Evolutionary conservation across 2,113 vertebrate genomes (phyloP).

Genomic region (Mustela nigripes): DNA sequence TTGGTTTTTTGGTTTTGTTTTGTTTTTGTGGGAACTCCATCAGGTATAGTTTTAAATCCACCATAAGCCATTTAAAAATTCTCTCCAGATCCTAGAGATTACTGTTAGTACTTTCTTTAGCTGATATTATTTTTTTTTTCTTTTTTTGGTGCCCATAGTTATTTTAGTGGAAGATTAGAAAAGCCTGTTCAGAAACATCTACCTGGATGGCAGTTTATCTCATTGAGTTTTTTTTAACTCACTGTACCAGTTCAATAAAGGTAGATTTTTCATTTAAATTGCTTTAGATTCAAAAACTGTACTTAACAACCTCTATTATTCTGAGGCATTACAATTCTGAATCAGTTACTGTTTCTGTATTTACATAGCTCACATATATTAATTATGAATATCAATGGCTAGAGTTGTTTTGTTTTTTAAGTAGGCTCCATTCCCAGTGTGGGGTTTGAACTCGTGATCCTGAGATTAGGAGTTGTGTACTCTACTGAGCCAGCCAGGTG

Average conservation of each 20-base stretch:
- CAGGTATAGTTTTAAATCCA: neutral
- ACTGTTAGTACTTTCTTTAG: neutral
- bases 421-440: neutral
- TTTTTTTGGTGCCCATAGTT: neutral
- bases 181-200: neutral
- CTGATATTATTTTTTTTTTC: neutral
- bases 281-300: neutral
- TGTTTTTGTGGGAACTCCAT: neutral
- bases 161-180: slow-evolving; percentile 43
- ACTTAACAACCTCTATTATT: slow-evolving; percentile 28
- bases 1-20: neutral
- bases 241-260: neutral
- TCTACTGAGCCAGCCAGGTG: neutral
- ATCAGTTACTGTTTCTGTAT: slow-evolving; percentile 13
- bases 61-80: slow-evolving; percentile 50
- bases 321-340: neutral
- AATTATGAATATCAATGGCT: neutral
- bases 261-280: slow-evolving; percentile 38
- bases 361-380: neutral
- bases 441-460: neutral
- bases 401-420: neutral
- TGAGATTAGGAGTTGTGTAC: neutral
- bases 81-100: neutral
- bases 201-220: neutral
- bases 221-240: neutral